A percentile compares a stretch with the other conserved stretches of the same genome.
These are phyloP conservation scores for Apostichopus japonicus DNA, from an alignment of 35 echinoderm and acorn worm genomes.

Conservation along the genomic window DNA sequence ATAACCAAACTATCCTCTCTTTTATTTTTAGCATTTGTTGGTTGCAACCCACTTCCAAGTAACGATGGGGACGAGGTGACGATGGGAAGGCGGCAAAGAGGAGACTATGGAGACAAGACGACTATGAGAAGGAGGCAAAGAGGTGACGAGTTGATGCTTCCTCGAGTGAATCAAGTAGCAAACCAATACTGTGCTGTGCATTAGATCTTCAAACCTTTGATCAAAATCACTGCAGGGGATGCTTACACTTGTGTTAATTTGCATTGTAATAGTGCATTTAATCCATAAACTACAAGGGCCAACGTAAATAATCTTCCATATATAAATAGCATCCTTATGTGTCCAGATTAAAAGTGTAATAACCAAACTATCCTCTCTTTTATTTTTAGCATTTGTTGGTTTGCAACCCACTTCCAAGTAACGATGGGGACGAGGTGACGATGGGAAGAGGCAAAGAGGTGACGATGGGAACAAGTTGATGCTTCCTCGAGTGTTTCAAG, in stretches of 20 bases:
- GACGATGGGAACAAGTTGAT: background rate
- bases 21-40: background rate
- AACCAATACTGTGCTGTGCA: background rate
- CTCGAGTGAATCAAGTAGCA: background rate
- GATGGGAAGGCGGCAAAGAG: no score
- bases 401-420: conserved; percentile 2
- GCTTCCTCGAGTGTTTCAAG: background rate
- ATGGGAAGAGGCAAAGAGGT: background rate
- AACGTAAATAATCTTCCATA: background rate
- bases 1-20: background rate
- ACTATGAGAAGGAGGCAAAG: no score
- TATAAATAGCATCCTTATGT: background rate
- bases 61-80: background rate
- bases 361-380: background rate
- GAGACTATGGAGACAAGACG: no score
- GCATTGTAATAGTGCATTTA: no score
- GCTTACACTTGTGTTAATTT: no score
- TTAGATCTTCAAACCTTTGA: no score
- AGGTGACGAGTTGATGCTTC: background rate
- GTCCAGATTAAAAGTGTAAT: background rate
- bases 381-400: background rate
- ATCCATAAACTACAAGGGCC: no score
- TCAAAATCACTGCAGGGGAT: no score
- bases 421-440: background rate
- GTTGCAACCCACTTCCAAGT: conserved; percentile 2